Conservation (phyloP, 2,888 invertebrate species). For the Tolmerus cingulatus region DNA sequence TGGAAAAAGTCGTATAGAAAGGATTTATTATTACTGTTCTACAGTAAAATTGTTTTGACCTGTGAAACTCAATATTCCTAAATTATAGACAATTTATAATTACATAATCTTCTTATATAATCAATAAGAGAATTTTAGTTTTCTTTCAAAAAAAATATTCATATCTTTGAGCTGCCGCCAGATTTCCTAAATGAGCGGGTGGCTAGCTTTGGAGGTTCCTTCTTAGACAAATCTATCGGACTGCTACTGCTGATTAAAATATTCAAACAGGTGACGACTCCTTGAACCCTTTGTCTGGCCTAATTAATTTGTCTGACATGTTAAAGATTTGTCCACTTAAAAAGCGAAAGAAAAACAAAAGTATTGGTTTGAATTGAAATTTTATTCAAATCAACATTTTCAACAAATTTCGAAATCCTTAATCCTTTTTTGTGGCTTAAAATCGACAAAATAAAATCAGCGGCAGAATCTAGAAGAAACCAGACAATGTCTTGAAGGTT, state of each 20-base stretch:
- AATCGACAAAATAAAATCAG: background rate
- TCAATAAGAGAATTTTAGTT: background rate
- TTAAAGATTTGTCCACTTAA: background rate
- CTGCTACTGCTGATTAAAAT: background rate
- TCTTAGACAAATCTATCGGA: conserved; percentile 37
- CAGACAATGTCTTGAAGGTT: background rate
- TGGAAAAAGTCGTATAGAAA: too few relatives aligned
- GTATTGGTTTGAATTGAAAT: background rate
- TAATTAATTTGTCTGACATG: conserved; percentile 36
- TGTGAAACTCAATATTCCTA: too few relatives aligned
- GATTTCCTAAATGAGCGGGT: background rate
- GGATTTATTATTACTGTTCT: too few relatives aligned
- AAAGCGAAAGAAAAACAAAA: background rate
- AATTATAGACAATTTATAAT: too few relatives aligned
- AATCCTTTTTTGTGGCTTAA: background rate
- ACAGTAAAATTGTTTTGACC: too few relatives aligned
- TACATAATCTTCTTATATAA: too few relatives aligned
- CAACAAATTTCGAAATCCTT: background rate
- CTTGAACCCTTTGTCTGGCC: background rate
- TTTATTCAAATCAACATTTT: conserved; percentile 12
- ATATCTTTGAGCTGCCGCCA: background rate
- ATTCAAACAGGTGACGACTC: background rate
- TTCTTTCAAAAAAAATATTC: background rate
- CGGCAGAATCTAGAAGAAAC: background rate
- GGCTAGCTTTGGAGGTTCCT: background rate